phyloP scores from a whole-genome alignment of 2,797 vertebrate genomes.

The Ctenosaura bakeri region DNA sequence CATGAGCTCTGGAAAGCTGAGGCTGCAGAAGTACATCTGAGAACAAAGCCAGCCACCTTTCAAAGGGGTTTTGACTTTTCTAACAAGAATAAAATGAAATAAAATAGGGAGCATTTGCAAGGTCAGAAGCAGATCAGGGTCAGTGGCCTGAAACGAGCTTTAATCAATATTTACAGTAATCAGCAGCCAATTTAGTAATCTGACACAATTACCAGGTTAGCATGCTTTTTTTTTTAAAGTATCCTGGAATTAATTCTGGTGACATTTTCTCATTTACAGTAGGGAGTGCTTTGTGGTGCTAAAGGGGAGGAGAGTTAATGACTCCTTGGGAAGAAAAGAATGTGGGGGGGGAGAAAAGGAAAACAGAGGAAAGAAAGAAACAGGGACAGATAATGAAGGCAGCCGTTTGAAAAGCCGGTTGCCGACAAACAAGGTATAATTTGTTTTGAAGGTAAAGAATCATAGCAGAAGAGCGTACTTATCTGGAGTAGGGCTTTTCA shows the following conservation, averaged over 20 bases:
- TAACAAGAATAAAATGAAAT: too few relatives aligned
- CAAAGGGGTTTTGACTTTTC: not conserved
- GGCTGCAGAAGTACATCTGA: not conserved
- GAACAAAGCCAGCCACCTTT: not conserved
- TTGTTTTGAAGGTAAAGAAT: slow-evolving; percentile 36
- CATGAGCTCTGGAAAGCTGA: not conserved
- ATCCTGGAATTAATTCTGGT: not conserved
- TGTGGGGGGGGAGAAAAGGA: too few relatives aligned
- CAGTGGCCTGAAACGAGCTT: not conserved
- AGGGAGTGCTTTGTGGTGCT: not conserved
- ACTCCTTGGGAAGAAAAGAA: not conserved
- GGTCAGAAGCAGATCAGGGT: not conserved
- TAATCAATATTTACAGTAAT: not conserved
- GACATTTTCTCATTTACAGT: not conserved
- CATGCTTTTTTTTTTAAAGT: not conserved
- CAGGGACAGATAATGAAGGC: not conserved
- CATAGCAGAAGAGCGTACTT: not conserved
- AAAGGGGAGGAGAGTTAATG: not conserved
- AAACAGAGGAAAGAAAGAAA: not conserved
- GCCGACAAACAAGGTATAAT: slow-evolving; percentile 13
- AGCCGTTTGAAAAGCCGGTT: not conserved
- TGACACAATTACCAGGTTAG: not conserved
- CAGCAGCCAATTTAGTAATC: not conserved
- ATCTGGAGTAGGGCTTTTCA: not conserved
- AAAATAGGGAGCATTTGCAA: not conserved